Evolutionary conservation across 37 sponge, comb jelly and placozoan species (phyloP).

Genomic region (Chondrilla cf. caribensis): DNA sequence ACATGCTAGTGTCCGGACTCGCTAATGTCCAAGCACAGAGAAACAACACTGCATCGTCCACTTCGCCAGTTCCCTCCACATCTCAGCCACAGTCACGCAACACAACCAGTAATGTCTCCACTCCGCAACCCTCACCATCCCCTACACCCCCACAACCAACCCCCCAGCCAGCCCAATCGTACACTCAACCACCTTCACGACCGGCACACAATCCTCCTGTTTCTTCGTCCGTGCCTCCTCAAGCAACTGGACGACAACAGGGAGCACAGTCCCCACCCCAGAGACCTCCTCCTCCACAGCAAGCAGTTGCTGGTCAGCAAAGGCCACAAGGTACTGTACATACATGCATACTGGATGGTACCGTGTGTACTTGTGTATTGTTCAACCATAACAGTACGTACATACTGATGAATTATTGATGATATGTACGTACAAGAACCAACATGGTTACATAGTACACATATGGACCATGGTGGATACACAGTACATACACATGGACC

Average conservation of each 20-base stretch:
- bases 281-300: background rate
- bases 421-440: too few relatives aligned
- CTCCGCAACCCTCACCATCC: background rate
- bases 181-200: background rate
- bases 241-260: too few relatives aligned
- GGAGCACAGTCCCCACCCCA: background rate
- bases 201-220: background rate
- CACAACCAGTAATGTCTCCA: background rate
- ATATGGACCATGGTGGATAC: too few relatives aligned
- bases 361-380: background rate
- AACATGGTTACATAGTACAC: too few relatives aligned
- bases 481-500: too few relatives aligned
- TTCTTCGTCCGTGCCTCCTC: background rate
- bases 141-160: conserved; percentile 1
- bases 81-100: background rate
- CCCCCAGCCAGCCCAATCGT: background rate
- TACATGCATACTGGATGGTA: background rate
- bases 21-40: background rate
- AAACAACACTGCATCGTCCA: background rate
- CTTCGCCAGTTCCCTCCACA: background rate
- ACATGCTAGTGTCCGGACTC: too few relatives aligned
- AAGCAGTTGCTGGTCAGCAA: background rate
- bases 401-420: too few relatives aligned
- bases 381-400: too few relatives aligned
- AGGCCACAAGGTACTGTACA: too few relatives aligned